Base-by-base conservation (phyloP, 2,113 vertebrate species). In the Paratilapia polleni region DNA sequence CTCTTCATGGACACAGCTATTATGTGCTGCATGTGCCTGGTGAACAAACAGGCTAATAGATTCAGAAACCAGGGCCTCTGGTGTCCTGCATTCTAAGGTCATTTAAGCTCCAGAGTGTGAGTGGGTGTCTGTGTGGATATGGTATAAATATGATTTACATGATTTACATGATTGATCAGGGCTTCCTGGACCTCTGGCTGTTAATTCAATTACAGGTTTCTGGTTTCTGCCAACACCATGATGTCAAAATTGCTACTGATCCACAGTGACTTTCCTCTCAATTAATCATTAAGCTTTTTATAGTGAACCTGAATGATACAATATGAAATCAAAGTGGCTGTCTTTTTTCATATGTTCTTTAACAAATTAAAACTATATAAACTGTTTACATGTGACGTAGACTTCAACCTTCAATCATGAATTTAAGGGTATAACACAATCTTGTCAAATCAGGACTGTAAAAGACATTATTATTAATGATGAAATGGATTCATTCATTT, bases 201-300 rank as follows among this genome's bases (percentile, higher is more conserved):
- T 59, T 89, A 80, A 94, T 87, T 79, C 6, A 84, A 92, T 94
- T 74, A 80, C 54, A 86, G 54, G 64, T 62, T 84, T 92, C 94
- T 93, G 92, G 85, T 93, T 92, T 82, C 75, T 85, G 36, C 78
- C 5, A 62, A 43, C 63, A 74, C 22, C 14, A 52, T 73, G 82
- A 86, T 47, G 24, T 64, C 73, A 47, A 47, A 49, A 36, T 13
- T 57, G 13, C 12, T 12, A 47, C 24, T 52, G 52, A 80, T 43
- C 20, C 34, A 56, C n/a, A 28, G 43, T 11, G 4, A 76, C 31
- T 31, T 56, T 7, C 5, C n/a, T 59, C 10, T 60, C 6, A 74
- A n/a, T 61, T 15, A 34, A 57, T 34, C 2, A 61, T 31, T 0
- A 19, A 9, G 75, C 17, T 36, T 70, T 54, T 49, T 24, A 61